phyloP scores from a whole-genome alignment of 37 sponge, comb jelly and placozoan genomes.

The Halisarca cf. caerulea region DNA sequence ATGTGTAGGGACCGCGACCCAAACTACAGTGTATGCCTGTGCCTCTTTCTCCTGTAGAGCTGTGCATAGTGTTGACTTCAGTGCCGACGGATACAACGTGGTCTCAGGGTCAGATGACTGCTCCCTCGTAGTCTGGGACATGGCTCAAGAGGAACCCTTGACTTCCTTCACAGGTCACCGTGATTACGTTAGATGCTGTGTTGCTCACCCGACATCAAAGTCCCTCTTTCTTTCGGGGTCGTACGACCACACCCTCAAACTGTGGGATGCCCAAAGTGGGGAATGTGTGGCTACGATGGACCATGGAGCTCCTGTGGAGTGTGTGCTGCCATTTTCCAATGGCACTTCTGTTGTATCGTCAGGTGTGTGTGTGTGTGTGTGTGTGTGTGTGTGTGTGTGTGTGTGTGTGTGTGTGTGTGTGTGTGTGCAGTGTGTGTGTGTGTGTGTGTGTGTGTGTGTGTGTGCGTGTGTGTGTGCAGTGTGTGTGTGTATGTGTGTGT shows the following conservation, averaged over 20 bases:
- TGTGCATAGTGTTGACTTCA: slow-evolving; percentile 69
- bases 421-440: too few species aligned
- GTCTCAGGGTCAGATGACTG: slow-evolving; percentile 88
- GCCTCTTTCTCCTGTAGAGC: slow-evolving; percentile 44
- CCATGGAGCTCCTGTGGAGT: slow-evolving; percentile 94
- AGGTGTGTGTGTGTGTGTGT: slow-evolving; percentile 40
- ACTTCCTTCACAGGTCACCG: slow-evolving; percentile 64
- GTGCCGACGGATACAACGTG: slow-evolving; percentile 62
- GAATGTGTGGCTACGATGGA: slow-evolving; percentile 47
- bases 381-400: too few species aligned
- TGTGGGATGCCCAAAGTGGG: slow-evolving; percentile 88
- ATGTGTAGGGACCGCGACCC: too few species aligned
- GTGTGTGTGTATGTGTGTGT: too few species aligned
- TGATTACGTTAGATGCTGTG: slow-evolving; percentile 74
- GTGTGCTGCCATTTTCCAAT: slow-evolving; percentile 77
- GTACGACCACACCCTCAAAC: slow-evolving; percentile 90
- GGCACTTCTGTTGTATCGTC: slow-evolving; percentile 81
- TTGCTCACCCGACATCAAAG: slow-evolving; percentile 26
- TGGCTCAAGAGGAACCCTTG: slow-evolving; percentile 61
- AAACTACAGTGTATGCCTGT: too few species aligned
- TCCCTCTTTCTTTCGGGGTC: slow-evolving; percentile 74
- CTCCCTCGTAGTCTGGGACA: slow-evolving; percentile 84
- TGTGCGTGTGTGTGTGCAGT: too few species aligned
- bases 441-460: too few species aligned
- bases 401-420: too few species aligned